Conservation (phyloP, 2,113 vertebrate species). For the Leucopsar rothschildi region DNA sequence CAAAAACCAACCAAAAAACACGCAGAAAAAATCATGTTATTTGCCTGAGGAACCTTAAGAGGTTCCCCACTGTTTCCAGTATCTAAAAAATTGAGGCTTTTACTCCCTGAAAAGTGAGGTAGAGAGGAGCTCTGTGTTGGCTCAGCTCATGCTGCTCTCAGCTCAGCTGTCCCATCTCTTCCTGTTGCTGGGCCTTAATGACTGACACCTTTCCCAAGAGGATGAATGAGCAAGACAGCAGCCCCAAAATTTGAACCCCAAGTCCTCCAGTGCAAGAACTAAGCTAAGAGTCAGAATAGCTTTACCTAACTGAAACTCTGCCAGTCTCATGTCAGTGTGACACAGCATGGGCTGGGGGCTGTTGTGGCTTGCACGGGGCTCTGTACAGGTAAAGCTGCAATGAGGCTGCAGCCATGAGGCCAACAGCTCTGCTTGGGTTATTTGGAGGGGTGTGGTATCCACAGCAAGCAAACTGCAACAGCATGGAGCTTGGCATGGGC, state of each 20-base stretch:
- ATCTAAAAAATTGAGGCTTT: not conserved
- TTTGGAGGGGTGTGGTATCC: not conserved
- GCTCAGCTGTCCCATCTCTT: not conserved
- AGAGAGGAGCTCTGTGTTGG: not conserved
- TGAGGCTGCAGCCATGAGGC: accelerated
- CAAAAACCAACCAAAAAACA: not conserved
- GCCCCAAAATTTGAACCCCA: not conserved
- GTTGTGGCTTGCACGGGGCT: not conserved
- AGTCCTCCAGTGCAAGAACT: not conserved
- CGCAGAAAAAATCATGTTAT: too few species aligned
- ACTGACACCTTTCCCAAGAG: not conserved
- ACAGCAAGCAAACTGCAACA: not conserved
- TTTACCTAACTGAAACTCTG: not conserved
- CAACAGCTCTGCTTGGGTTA: accelerated
- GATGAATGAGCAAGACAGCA: not conserved
- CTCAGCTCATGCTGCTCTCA: not conserved
- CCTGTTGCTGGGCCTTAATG: not conserved
- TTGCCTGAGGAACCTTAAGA: not conserved
- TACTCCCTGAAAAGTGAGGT: accelerated
- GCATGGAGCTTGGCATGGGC: accelerated
- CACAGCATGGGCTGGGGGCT: not conserved
- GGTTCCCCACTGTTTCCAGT: not conserved
- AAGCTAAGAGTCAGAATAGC: not conserved
- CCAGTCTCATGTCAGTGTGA: not conserved
- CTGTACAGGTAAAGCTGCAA: not conserved